These are phyloP conservation scores for Autographa gamma DNA, from an alignment of 2,888 invertebrate species.

Conservation along the genomic window DNA sequence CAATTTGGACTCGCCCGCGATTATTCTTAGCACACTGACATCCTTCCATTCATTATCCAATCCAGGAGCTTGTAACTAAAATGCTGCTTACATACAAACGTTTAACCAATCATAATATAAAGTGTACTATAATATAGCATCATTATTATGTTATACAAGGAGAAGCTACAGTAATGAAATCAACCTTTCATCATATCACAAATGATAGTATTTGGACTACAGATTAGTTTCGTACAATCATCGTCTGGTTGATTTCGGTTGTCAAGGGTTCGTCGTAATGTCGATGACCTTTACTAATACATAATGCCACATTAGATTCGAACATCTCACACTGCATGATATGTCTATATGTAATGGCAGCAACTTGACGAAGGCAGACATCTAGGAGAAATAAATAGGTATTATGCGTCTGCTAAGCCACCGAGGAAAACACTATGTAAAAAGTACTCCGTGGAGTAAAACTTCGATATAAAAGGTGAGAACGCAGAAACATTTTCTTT, in stretches of 20 bases:
- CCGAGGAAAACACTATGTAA: too few species aligned
- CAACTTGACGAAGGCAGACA: too few species aligned
- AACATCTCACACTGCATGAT: too few species aligned
- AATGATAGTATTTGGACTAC: not conserved
- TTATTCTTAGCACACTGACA: slow-evolving; percentile 52
- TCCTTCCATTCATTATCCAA: slow-evolving; percentile 62
- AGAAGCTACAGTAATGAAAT: not conserved
- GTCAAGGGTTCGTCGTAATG: not conserved
- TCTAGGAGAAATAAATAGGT: too few species aligned
- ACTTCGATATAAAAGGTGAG: too few species aligned
- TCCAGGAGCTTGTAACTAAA: slow-evolving; percentile 29
- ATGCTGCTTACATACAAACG: slow-evolving; percentile 21
- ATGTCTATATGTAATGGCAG: too few species aligned
- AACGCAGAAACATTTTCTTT: too few species aligned
- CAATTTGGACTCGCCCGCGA: slow-evolving; percentile 42
- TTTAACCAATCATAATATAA: not conserved
- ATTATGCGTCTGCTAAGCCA: too few species aligned
- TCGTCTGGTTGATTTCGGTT: not conserved
- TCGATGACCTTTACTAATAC: not conserved
- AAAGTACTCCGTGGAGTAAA: too few species aligned
- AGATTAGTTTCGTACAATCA: not conserved
- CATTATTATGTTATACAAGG: not conserved
- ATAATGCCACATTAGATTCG: not conserved
- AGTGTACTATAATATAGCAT: not conserved
- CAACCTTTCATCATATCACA: not conserved